These are phyloP conservation scores for Polypterus senegalus DNA, from an alignment of 2,113 vertebrate genomes.

Conservation along the genomic window DNA sequence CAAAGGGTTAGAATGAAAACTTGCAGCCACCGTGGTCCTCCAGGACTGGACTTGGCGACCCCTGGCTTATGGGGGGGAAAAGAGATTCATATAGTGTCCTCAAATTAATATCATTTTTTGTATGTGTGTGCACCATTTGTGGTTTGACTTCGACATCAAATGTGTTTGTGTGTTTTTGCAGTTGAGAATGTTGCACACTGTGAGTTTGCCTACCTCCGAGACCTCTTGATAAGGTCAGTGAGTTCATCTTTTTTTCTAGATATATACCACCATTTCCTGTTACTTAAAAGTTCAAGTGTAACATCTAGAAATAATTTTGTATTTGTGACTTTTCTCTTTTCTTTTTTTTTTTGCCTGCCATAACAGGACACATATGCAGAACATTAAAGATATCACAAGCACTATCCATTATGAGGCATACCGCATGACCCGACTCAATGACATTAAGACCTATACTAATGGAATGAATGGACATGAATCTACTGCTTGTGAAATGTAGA, in stretches of 20 bases:
- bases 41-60: no score
- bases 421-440: conserved; percentile 82
- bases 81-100: no score
- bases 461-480: conserved; percentile 60
- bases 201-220: conserved; percentile 92
- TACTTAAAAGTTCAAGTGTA: no score
- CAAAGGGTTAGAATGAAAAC: no score
- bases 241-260: no score
- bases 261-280: no score
- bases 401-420: conserved; percentile 94
- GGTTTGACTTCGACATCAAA: background rate
- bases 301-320: no score
- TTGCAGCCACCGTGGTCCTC: no score
- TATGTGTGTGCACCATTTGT: no score
- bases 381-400: conserved; percentile 96
- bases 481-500: conserved; percentile 78
- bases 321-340: no score
- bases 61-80: no score
- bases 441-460: conserved; percentile 66
- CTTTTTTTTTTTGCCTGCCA: background rate
- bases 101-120: no score
- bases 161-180: conserved; percentile 34
- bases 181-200: conserved; percentile 94
- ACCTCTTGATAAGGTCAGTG: conserved; percentile 90
- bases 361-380: conserved; percentile 94